Evolutionary conservation across 2,113 vertebrate genomes (phyloP).

Genomic region (Rhea americana): DNA sequence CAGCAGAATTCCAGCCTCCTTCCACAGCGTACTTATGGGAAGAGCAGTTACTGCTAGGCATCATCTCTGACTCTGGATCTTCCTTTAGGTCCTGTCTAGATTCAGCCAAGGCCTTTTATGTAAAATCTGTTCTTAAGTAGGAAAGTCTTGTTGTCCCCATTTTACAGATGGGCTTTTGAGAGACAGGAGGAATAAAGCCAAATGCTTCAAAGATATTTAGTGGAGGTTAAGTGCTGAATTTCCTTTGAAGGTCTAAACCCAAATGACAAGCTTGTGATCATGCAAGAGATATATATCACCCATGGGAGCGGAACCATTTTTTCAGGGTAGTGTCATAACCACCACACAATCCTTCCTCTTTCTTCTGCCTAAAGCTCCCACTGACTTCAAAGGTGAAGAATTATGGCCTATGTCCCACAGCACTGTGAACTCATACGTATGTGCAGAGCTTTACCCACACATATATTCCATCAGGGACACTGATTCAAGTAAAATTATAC

Average conservation of each 20-base stretch:
- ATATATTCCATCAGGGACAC: constrained; percentile 21
- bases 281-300: constrained; percentile 41
- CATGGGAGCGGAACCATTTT: constrained; percentile 46
- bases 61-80: neutral
- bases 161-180: constrained; percentile 36
- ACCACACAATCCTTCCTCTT: constrained; percentile 46
- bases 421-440: neutral
- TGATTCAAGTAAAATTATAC: neutral
- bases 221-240: constrained; percentile 47
- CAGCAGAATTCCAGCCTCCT: constrained; percentile 10
- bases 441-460: constrained; percentile 21
- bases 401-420: constrained; percentile 8
- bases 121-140: neutral
- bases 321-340: constrained; percentile 54
- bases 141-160: constrained; percentile 11
- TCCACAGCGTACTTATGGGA: neutral
- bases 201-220: constrained; percentile 50
- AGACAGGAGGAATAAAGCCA: constrained; percentile 47
- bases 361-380: constrained; percentile 54
- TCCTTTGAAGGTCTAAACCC: constrained; percentile 61
- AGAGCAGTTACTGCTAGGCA: neutral
- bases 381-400: constrained; percentile 68
- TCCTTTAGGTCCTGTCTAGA: neutral
- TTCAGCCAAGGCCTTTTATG: neutral
- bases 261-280: constrained; percentile 55